These are phyloP conservation scores for Indicator indicator DNA, from an alignment of 2,113 vertebrate genomes.

Conservation along the genomic window DNA sequence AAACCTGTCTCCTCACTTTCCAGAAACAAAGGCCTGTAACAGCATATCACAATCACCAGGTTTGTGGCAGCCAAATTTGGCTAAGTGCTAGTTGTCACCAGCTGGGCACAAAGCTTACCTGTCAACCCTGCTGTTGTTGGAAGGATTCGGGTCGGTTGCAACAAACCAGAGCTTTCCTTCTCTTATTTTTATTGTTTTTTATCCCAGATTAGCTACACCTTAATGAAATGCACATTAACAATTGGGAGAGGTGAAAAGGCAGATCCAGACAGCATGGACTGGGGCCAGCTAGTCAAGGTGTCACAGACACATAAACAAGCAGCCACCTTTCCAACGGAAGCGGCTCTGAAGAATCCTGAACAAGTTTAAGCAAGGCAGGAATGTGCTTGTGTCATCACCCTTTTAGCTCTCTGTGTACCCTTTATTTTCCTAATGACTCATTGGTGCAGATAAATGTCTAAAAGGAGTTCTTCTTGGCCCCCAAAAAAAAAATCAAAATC, in stretches of 20 bases:
- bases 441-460: conserved; percentile 45
- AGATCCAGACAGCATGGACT: background rate
- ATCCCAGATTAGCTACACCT: background rate
- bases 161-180: conserved; percentile 5
- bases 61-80: conserved; percentile 3
- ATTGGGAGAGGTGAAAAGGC: background rate
- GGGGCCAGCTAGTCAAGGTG: conserved; percentile 37
- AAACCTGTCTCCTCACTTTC: background rate
- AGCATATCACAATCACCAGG: background rate
- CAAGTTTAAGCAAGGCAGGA: conserved; percentile 58
- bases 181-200: background rate
- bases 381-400: conserved; percentile 52
- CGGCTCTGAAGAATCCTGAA: background rate
- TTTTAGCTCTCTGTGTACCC: conserved; percentile 12
- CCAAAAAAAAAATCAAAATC: background rate
- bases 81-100: background rate
- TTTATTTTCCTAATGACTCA: conserved; percentile 57
- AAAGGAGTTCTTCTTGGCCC: conserved; percentile 25
- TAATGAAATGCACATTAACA: background rate
- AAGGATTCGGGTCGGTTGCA: background rate
- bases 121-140: background rate
- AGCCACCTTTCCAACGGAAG: conserved; percentile 43
- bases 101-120: conserved; percentile 16
- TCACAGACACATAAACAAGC: conserved; percentile 18
- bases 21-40: background rate